Evolutionary conservation across 2,113 vertebrate species (phyloP).

Genomic region (Oncorhynchus clarkii): DNA sequence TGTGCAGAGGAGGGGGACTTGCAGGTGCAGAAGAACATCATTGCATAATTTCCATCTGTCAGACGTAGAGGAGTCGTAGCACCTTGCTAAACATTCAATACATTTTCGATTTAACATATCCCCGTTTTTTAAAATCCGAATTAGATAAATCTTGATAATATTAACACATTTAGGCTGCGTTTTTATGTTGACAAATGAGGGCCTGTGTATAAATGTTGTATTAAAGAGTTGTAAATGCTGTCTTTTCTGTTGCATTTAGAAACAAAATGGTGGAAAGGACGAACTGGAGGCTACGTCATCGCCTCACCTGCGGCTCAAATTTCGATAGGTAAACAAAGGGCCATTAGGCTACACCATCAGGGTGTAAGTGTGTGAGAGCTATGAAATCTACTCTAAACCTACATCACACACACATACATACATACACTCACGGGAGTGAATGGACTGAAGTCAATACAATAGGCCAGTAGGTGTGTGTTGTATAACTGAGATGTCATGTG

Average conservation of each 20-base stretch:
- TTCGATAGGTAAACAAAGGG: constrained; percentile 65
- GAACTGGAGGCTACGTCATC: constrained; percentile 38
- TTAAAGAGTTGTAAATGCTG: too few species aligned
- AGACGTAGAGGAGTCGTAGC: background rate
- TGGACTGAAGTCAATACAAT: background rate
- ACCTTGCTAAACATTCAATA: too few species aligned
- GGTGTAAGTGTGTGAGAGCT: background rate
- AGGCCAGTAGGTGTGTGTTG: background rate
- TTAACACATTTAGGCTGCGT: too few species aligned
- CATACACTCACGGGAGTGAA: too few species aligned
- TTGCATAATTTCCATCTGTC: constrained; percentile 61
- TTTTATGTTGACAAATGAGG: too few species aligned
- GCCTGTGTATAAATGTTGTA: too few species aligned
- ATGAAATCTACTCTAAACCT: too few species aligned
- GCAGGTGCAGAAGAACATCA: constrained; percentile 70
- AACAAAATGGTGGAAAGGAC: background rate
- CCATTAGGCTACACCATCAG: background rate
- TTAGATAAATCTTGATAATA: too few species aligned
- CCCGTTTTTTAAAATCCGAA: too few species aligned
- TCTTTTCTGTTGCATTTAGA: too few species aligned
- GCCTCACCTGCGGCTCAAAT: constrained; percentile 56
- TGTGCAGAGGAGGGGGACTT: constrained; percentile 25
- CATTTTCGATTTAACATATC: too few species aligned
- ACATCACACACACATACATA: too few species aligned
- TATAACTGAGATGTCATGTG: constrained; percentile 42